A percentile compares a stretch with the other conserved stretches of the same genome.
phyloP scores from a whole-genome alignment of 1,140 invertebrate genomes.

The Cotesia glomerata region DNA sequence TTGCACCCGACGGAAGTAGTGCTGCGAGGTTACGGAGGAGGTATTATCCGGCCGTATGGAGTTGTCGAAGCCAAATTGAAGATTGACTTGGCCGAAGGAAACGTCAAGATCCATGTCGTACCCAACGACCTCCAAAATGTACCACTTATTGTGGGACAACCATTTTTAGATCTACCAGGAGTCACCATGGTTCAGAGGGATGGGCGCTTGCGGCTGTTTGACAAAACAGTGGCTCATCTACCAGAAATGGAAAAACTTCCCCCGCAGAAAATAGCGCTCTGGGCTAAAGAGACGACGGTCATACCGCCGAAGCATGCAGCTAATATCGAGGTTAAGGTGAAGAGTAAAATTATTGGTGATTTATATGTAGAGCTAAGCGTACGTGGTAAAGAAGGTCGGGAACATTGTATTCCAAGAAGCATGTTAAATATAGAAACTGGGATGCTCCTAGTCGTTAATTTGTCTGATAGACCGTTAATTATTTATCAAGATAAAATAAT shows the following conservation, averaged over 20 bases:
- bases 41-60: no score
- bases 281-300: constrained; percentile 18
- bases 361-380: constrained; percentile 31
- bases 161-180: no score
- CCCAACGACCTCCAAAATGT: no score
- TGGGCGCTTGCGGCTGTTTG: constrained; percentile 26
- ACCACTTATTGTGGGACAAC: no score
- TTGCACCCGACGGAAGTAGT: no score
- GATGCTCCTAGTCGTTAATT: constrained; percentile 17
- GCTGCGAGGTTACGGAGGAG: no score
- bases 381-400: constrained; percentile 20
- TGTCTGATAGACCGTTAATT: constrained; percentile 21
- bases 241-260: constrained; percentile 28
- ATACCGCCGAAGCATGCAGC: constrained; percentile 28
- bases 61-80: no score
- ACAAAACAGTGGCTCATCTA: constrained; percentile 13
- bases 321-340: constrained; percentile 25
- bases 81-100: no score
- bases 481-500: constrained; percentile 10
- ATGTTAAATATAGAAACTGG: constrained; percentile 12
- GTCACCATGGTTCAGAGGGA: constrained; percentile 24
- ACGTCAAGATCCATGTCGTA: no score
- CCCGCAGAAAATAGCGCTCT: constrained; percentile 19
- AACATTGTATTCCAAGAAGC: constrained; percentile 27
- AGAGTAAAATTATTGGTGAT: constrained; percentile 20